phyloP scores from a whole-genome alignment of 2,888 invertebrate genomes.

The Scaptomyza flava region DNA sequence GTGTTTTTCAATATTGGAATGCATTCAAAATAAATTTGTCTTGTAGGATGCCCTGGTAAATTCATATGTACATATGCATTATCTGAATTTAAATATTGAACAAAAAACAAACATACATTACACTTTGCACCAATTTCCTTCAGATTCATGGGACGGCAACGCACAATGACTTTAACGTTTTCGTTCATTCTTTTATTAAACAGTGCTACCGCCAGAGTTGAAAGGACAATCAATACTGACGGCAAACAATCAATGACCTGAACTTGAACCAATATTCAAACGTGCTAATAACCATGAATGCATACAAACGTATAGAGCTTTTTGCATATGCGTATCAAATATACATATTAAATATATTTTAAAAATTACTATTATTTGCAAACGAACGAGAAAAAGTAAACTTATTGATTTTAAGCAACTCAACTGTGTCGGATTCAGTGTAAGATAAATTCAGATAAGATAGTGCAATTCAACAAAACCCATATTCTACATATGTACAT shows the following conservation, averaged over 20 bases:
- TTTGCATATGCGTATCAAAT: not conserved
- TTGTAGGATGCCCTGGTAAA: too few relatives aligned
- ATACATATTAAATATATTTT: not conserved
- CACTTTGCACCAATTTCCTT: conserved; percentile 89
- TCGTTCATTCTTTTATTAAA: conserved; percentile 71
- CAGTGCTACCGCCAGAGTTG: not conserved
- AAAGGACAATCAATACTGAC: conserved; percentile 16
- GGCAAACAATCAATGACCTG: conserved; percentile 19
- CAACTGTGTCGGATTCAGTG: too few relatives aligned
- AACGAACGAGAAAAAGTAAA: not conserved
- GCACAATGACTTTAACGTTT: conserved; percentile 82
- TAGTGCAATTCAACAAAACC: too few relatives aligned
- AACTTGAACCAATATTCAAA: conserved; percentile 41
- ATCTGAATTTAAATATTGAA: not conserved
- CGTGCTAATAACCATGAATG: not conserved
- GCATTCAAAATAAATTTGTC: too few relatives aligned
- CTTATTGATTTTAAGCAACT: not conserved
- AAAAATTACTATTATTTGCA: not conserved
- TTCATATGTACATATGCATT: too few relatives aligned
- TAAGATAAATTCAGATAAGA: too few relatives aligned
- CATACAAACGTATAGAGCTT: not conserved
- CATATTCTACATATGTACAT: too few relatives aligned
- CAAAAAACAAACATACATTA: conserved; percentile 49
- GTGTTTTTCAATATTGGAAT: too few relatives aligned
- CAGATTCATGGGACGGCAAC: conserved; percentile 93